These are phyloP conservation scores for Podocnemis expansa DNA, from an alignment of 2,113 vertebrate genomes.

Conservation along the genomic window DNA sequence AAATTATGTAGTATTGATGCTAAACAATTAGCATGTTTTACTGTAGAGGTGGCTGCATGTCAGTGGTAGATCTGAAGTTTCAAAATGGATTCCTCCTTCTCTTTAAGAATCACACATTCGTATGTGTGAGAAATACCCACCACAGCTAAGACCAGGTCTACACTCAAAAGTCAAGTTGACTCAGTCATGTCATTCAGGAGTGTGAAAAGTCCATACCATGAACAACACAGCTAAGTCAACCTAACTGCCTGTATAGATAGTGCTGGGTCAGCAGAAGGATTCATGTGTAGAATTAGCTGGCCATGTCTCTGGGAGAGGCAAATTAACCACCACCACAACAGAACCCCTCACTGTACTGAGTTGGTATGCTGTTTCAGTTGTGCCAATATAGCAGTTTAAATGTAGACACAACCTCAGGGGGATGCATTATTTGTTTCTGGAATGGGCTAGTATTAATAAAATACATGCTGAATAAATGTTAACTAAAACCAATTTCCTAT, in stretches of 20 bases:
- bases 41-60: background rate
- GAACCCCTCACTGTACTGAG: background rate
- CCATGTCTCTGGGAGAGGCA: background rate
- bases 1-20: background rate
- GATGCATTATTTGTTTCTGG: conserved; percentile 1
- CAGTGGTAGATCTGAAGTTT: fast-evolving
- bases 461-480: background rate
- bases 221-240: background rate
- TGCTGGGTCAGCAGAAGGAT: background rate
- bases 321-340: background rate
- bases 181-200: background rate
- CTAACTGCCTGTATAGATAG: background rate
- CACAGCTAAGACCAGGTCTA: background rate
- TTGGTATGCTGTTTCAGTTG: background rate
- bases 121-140: conserved; percentile 16
- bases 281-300: background rate
- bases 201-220: background rate
- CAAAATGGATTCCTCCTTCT: background rate
- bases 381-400: background rate
- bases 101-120: background rate
- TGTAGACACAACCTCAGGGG: background rate
- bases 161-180: background rate
- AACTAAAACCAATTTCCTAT: conserved; percentile 25
- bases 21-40: background rate
- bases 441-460: background rate